Conservation (phyloP, 2,797 vertebrate genomes). For the Myripristis murdjan region DNA sequence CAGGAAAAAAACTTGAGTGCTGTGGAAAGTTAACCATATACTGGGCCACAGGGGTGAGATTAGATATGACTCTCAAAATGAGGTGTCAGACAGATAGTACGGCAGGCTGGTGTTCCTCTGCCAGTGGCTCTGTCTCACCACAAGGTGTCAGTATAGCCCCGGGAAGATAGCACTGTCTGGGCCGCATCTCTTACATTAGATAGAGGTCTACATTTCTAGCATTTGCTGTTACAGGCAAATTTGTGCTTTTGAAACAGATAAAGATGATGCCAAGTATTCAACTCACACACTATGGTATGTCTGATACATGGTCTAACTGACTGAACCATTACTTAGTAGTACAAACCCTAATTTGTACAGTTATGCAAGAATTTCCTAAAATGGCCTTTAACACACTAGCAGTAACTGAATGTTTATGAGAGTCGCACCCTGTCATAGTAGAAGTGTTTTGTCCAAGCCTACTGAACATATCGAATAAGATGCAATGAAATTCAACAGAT, state of each 20-base stretch:
- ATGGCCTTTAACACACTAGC: too few species aligned
- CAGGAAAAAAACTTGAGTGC: too few species aligned
- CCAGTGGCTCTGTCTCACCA: constrained; percentile 23
- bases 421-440: neutral
- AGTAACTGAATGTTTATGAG: neutral
- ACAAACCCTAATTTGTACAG: too few species aligned
- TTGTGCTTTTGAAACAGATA: too few species aligned
- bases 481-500: neutral
- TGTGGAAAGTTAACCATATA: too few species aligned
- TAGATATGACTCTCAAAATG: neutral
- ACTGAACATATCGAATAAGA: neutral
- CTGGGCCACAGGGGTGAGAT: too few species aligned
- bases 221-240: neutral
- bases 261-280: too few species aligned
- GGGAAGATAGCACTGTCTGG: neutral
- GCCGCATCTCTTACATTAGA: neutral
- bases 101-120: neutral
- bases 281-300: too few species aligned
- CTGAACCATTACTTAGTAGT: too few species aligned
- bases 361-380: too few species aligned
- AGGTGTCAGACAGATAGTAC: neutral
- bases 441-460: neutral
- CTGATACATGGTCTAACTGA: too few species aligned
- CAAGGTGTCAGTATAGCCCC: constrained; percentile 59
- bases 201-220: neutral